Evolutionary conservation across 2,797 vertebrate genomes (phyloP).

Genomic region (Buceros bicornis): DNA sequence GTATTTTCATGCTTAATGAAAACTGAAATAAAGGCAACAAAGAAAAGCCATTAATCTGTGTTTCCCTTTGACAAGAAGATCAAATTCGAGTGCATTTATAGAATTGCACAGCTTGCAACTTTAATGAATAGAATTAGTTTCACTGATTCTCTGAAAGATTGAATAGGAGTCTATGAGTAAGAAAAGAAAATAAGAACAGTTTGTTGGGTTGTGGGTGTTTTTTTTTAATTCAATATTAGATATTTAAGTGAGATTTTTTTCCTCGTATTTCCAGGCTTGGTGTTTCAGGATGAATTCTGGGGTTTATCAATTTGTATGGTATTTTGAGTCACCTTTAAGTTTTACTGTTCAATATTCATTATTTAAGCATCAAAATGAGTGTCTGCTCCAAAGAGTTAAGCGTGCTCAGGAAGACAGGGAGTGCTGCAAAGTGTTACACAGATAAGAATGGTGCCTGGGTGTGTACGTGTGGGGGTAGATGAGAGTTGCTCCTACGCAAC

Average conservation of each 20-base stretch:
- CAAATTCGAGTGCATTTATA: not conserved
- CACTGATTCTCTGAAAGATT: not conserved
- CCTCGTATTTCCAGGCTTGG: not conserved
- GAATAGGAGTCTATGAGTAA: not conserved
- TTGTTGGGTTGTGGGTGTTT: not conserved
- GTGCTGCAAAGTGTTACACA: not conserved
- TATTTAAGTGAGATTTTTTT: not conserved
- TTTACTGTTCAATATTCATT: not conserved
- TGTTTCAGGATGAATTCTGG: not conserved
- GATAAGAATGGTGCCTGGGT: not conserved
- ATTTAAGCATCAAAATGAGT: not conserved
- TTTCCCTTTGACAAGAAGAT: conserved; percentile 36
- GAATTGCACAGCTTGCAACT: not conserved
- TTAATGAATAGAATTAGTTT: not conserved
- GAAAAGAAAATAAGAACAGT: not conserved
- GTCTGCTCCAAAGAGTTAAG: not conserved
- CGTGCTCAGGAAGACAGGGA: not conserved
- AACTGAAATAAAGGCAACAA: not conserved
- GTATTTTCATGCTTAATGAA: not conserved
- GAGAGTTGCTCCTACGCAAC: not conserved
- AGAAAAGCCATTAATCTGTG: not conserved
- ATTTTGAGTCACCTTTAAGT: not conserved
- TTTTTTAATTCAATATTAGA: not conserved
- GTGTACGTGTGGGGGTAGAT: not conserved
- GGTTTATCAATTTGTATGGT: not conserved